Percentiles rank a stretch among this genome's conserved stretches.
Evolutionary conservation across 2,888 invertebrate genomes (phyloP).

Genomic region (Apotomis capreana): DNA sequence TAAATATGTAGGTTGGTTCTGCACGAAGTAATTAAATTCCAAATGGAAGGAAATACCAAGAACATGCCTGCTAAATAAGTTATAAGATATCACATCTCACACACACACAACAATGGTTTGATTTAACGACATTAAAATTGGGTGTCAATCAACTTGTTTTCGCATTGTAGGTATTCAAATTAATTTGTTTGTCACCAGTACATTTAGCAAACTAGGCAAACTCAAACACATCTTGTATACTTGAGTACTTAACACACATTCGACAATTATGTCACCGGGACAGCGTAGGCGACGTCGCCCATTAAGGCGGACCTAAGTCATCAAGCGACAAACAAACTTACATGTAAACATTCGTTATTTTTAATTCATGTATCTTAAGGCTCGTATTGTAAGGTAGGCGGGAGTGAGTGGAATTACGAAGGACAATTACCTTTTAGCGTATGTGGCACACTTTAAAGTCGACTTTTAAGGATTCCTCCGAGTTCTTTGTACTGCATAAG

Average conservation of each 20-base stretch:
- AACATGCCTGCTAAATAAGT: too few relatives aligned
- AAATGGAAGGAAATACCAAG: too few relatives aligned
- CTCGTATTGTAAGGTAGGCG: slow-evolving; percentile 57
- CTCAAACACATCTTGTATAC: slow-evolving; percentile 25
- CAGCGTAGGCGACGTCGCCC: slow-evolving; percentile 58
- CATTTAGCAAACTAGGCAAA: slow-evolving; percentile 2
- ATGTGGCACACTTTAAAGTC: slow-evolving; percentile 39
- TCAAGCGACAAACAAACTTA: slow-evolving; percentile 55
- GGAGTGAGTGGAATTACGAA: slow-evolving; percentile 53
- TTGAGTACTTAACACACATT: slow-evolving; percentile 49
- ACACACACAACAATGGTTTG: too few relatives aligned
- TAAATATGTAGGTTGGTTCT: too few relatives aligned
- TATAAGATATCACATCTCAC: too few relatives aligned
- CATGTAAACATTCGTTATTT: slow-evolving; percentile 63
- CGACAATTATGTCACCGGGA: slow-evolving; percentile 53
- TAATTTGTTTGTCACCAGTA: slow-evolving; percentile 1
- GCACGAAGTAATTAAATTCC: too few relatives aligned
- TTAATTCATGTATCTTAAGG: slow-evolving; percentile 54
- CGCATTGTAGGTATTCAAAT: neutral
- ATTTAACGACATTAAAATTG: too few relatives aligned
- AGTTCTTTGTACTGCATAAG: slow-evolving; percentile 35
- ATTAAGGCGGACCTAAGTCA: slow-evolving; percentile 49
- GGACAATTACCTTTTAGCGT: slow-evolving; percentile 49
- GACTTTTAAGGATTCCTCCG: slow-evolving; percentile 41
- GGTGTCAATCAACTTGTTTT: neutral